Evolutionary conservation across 30 jellyfish, hydroid and myxozoan genomes (phyloP), one percentile per base, ranked within the genome.

Genomic region (Aurelia sp.): DNA sequence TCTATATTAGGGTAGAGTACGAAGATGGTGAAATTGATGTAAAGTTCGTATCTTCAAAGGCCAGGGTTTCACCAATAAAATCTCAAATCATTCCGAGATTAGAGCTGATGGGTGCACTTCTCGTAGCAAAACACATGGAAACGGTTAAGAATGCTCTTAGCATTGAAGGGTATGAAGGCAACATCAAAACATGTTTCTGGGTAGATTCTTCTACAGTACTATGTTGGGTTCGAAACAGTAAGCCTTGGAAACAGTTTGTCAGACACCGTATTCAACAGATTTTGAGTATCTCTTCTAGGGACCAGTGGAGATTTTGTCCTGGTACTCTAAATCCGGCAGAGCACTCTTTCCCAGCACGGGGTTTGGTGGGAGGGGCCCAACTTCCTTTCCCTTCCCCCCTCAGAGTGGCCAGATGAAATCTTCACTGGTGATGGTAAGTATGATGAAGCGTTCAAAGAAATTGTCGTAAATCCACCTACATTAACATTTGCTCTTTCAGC

Each of bases 241-340:
- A 65, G 12, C 76, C 76, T 24, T 65, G 76, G 76, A 65, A 65
- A 65, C 76, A 65, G 76, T 65, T 65, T 65, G 41, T 65, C 41
- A 13, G 27, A 65, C 13, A 65, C 76, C 13, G 27, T 65, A 65
- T 65, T 65, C 27, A 11, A 20, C 13, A 65, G 27, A 13, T 65
- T 65, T 11, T 20, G 76, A 12, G 24, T 24, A 13, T 27, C 20
- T 11, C 76, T 11, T 13, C 12, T 53, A 12, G 65, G 18, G 18
- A 53, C 65, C 65, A 53, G 65, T 53, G 76, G 76, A 65, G 12
- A 65, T 65, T 65, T 20, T 65, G 27, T 27, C 76, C 76, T 13
- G 76, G 76, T 19, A 65, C 13, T 65, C 27, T 20, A 24, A 17
- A 65, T 65, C 76, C 76, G 65, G 65, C 16, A 18, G 65, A 53